Base-by-base conservation (phyloP, 2,113 vertebrate genomes). In the Brachyistius frenatus region DNA sequence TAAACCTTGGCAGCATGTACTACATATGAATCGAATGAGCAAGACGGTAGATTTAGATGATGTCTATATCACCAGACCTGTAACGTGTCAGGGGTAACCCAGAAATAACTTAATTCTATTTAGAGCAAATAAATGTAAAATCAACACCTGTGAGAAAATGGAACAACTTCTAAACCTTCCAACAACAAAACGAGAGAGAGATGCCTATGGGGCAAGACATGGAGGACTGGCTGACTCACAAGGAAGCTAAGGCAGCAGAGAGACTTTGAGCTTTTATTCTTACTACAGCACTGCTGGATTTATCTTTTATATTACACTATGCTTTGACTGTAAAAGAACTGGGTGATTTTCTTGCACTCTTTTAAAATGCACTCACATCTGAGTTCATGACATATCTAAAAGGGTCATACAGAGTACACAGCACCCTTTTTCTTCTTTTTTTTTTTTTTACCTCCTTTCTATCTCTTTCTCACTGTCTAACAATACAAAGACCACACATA, bases 251-350 rank as follows among this genome's bases (percentile, higher is more conserved):
- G 4, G 10, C 44, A 61, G 54, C 15, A 8, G n/a, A 69, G 33
- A 64, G 50, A 47, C 64, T 55, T 47, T 72, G 36, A 62, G 65
- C 53, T 71, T 31, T 49, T 57, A 7, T 41, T 61, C 50, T 63
- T 10, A 67, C 57, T 13, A 44, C 3, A 31, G 7, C 2, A 14
- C 30, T 35, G 47, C 32, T 9, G 46, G 3, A 5, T 47, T 53
- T 36, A 61, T 72, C 30, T 41, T 67, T 74, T 41, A 50, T 2
- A 30, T 73, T 60, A 56, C 32, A 13, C 16, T 54, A 9, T 53
- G 35, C 37, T 65, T 66, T 31, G 32, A 35, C 30, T 66, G 36
- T 33, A 41, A 77, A 50, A 65, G 32, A 57, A 53, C n/a, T 6
- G 32, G 16, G 3, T 23, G 13, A 44, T 56, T 52, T 47, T 75